Percentiles rank a stretch among this genome's conserved stretches.
Conservation (phyloP, 2,113 vertebrate genomes). For the Pollimyrus isidori region DNA sequence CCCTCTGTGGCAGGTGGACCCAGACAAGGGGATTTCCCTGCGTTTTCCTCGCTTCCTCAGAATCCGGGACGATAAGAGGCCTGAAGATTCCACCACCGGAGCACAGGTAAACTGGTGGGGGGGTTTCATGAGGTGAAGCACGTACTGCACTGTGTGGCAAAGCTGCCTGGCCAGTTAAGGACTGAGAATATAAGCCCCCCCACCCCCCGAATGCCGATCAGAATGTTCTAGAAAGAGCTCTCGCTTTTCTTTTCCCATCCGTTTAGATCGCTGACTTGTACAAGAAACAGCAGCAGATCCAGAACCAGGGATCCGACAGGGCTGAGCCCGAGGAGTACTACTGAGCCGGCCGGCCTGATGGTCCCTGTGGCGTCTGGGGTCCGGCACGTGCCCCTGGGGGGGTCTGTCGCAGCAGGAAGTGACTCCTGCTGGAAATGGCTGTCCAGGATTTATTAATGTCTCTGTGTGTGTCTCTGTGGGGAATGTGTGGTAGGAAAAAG, state of each 20-base stretch:
- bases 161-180: not conserved
- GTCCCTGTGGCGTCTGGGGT: not conserved
- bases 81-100: slow-evolving; percentile 73
- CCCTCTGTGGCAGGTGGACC: slow-evolving; percentile 63
- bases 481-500: not conserved
- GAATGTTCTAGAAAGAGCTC: not conserved
- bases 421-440: not conserved
- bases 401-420: not conserved
- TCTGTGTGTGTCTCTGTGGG: not conserved
- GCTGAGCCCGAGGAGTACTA: slow-evolving; percentile 68
- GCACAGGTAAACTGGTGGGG: slow-evolving; percentile 56
- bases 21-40: slow-evolving; percentile 80
- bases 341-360: slow-evolving; percentile 42
- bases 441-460: not conserved
- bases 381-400: not conserved
- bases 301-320: slow-evolving; percentile 68
- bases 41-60: slow-evolving; percentile 79
- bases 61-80: slow-evolving; percentile 76
- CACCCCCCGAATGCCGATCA: not conserved
- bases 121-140: not conserved
- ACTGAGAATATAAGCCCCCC: not conserved
- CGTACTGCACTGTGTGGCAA: not conserved
- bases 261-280: slow-evolving; percentile 77
- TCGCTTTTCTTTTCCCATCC: not conserved
- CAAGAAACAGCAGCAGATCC: slow-evolving; percentile 81